Evolutionary conservation across 2,113 vertebrate genomes (phyloP).

Genomic region (Syngnathoides biaculeatus): DNA sequence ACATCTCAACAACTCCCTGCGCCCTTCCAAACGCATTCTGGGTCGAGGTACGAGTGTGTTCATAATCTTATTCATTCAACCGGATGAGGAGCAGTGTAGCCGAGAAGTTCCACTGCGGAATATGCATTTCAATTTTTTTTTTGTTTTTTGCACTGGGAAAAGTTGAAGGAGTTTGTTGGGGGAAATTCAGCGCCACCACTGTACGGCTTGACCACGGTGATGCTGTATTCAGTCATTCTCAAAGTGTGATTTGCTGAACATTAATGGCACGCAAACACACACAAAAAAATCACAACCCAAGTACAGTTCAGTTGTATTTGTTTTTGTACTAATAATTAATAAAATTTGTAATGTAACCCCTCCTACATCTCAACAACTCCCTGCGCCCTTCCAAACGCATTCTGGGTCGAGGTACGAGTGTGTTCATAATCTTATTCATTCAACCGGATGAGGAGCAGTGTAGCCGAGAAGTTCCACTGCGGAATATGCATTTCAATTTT

Average conservation of each 20-base stretch:
- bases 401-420: constrained; percentile 8
- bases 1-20: constrained; percentile 29
- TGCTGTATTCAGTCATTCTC: background rate
- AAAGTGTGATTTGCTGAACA: no score
- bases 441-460: background rate
- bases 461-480: background rate
- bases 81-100: background rate
- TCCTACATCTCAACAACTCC: constrained; percentile 31
- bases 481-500: background rate
- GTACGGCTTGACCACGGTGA: background rate
- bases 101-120: background rate
- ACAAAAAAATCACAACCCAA: no score
- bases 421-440: background rate
- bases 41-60: constrained; percentile 6
- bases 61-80: background rate
- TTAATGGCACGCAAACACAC: no score
- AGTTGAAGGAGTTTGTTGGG: background rate
- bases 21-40: constrained; percentile 19
- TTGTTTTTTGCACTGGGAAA: background rate
- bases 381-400: constrained; percentile 23
- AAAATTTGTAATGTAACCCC: no score
- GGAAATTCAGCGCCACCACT: background rate
- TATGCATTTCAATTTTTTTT: background rate
- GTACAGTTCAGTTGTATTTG: no score
- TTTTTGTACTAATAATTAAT: no score